Percentiles rank a stretch among this genome's conserved stretches.
phyloP scores from a whole-genome alignment of 1,140 invertebrate species.

The Leguminivora glycinivorella region DNA sequence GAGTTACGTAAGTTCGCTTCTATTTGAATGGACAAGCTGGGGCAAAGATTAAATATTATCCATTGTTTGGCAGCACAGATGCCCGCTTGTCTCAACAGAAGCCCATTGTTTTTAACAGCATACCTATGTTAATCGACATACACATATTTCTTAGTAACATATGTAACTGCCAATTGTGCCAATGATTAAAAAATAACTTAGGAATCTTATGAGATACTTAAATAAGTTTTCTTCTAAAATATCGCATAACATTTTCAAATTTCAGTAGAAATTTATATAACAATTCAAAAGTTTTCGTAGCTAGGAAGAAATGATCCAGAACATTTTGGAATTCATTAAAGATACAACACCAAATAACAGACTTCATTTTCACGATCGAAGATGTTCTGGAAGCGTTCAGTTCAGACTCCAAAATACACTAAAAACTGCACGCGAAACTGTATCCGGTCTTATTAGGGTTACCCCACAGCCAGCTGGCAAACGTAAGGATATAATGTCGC shows the following conservation, averaged over 20 bases:
- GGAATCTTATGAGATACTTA: too few species aligned
- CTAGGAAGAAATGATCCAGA: not conserved
- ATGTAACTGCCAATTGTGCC: not conserved
- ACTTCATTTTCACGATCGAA: not conserved
- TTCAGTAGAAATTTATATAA: not conserved
- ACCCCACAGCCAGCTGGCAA: too few species aligned
- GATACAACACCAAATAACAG: not conserved
- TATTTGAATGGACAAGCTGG: not conserved
- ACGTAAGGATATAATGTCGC: too few species aligned
- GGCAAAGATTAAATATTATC: constrained; percentile 7
- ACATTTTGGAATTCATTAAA: not conserved
- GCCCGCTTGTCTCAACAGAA: not conserved
- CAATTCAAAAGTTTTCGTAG: not conserved
- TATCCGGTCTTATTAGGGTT: too few species aligned
- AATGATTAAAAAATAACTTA: not conserved
- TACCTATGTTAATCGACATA: not conserved
- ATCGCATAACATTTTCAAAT: too few species aligned
- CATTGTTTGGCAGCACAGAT: constrained; percentile 3
- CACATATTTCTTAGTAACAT: not conserved
- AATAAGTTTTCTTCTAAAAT: too few species aligned
- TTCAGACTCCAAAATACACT: not conserved
- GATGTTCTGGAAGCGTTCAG: not conserved
- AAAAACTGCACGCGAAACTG: too few species aligned
- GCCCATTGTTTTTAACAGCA: not conserved
- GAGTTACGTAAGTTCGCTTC: not conserved